phyloP scores from a whole-genome alignment of 2,113 vertebrate genomes.

The Okapia johnstoni region DNA sequence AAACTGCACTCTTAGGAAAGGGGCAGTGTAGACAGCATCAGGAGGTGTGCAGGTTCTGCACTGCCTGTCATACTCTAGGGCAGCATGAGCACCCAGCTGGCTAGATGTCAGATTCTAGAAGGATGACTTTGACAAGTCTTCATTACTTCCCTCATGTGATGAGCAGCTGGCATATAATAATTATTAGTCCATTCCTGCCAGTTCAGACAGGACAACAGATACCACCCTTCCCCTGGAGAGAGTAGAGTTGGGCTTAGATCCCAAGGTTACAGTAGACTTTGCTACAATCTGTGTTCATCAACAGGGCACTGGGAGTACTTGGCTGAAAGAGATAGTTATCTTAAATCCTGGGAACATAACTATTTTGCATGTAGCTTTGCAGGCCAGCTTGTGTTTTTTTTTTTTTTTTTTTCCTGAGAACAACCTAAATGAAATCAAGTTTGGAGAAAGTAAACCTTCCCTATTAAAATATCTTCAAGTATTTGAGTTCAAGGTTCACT shows the following conservation, averaged over 20 bases:
- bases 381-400: background rate
- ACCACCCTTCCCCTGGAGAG: background rate
- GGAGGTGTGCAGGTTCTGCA: accelerated
- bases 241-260: background rate
- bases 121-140: background rate
- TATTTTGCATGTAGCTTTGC: background rate
- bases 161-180: too few relatives aligned
- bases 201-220: background rate
- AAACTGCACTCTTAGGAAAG: background rate
- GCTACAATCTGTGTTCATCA: background rate
- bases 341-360: background rate
- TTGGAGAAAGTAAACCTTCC: background rate
- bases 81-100: background rate
- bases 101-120: background rate
- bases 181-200: background rate
- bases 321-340: background rate
- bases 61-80: too few relatives aligned
- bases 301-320: background rate
- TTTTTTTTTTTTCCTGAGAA: background rate
- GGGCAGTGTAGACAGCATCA: background rate
- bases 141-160: background rate
- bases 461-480: background rate
- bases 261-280: background rate
- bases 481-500: background rate
- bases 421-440: background rate